These are phyloP conservation scores for Sacculina carcini DNA, from an alignment of 2,888 invertebrate species.

Conservation along the genomic window DNA sequence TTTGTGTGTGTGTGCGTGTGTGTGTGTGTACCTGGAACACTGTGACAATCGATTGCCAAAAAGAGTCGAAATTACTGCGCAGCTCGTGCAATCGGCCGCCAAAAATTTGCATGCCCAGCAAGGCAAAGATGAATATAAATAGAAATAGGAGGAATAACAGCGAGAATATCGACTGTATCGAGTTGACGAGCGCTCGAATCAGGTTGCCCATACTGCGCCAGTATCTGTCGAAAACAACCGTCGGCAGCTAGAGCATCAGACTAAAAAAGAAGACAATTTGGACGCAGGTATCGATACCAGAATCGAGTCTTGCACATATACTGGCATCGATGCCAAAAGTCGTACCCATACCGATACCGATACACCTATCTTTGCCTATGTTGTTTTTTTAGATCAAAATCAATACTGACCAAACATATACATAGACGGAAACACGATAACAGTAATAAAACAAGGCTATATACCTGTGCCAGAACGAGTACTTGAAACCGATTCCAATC, in stretches of 20 bases:
- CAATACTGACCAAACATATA: no score
- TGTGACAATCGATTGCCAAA: conserved; percentile 30
- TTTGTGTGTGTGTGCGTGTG: no score
- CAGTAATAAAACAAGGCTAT: no score
- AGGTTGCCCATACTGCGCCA: conserved; percentile 32
- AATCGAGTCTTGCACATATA: not conserved
- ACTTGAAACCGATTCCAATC: no score
- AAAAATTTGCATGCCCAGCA: conserved; percentile 33
- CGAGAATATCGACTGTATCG: conserved; percentile 32
- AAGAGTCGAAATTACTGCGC: conserved; percentile 31
- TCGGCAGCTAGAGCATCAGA: no score
- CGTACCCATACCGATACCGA: not conserved
- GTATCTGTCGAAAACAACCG: conserved; percentile 22
- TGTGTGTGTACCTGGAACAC: conserved; percentile 28
- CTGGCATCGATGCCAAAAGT: not conserved
- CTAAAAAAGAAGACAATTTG: not conserved
- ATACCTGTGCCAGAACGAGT: no score
- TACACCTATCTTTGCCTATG: no score
- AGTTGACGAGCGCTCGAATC: conserved; percentile 32
- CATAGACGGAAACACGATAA: no score
- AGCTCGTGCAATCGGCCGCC: conserved; percentile 31
- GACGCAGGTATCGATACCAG: not conserved
- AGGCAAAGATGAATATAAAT: conserved; percentile 32
- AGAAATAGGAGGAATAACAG: conserved; percentile 30
- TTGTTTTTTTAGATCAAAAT: no score